Evolutionary conservation across 2,888 invertebrate species (phyloP).

Genomic region (Acrocyrtus sp.): DNA sequence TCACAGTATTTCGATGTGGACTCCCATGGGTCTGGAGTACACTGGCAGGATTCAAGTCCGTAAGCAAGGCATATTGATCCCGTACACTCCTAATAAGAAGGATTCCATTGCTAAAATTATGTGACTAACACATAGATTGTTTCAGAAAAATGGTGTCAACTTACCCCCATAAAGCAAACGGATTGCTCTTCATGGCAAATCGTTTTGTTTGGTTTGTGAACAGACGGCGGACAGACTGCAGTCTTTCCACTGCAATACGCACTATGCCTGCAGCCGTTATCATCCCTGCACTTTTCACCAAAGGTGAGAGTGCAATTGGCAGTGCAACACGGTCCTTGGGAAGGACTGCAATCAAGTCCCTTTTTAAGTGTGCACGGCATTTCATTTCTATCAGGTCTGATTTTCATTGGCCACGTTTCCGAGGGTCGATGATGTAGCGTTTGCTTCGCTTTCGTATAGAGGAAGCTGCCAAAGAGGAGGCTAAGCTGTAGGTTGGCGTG

Average conservation of each 20-base stretch:
- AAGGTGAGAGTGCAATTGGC: constrained; percentile 84
- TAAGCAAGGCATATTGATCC: constrained; percentile 98
- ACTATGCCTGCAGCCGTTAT: constrained; percentile 93
- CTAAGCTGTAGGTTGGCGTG: no score
- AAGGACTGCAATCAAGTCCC: constrained; percentile 79
- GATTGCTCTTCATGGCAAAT: constrained; percentile 95
- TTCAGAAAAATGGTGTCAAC: no score
- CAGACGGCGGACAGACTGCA: constrained; percentile 91
- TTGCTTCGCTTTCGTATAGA: constrained; percentile 39
- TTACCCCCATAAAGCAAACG: constrained; percentile 95
- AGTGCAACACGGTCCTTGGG: constrained; percentile 95
- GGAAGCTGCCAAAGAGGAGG: constrained; percentile 2
- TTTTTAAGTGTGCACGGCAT: constrained; percentile 76
- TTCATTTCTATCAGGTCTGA: constrained; percentile 74
- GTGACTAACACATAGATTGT: not conserved
- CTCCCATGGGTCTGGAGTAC: constrained; percentile 82
- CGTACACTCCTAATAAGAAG: constrained; percentile 82
- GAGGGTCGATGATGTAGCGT: constrained; percentile 76
- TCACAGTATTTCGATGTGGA: constrained; percentile 89
- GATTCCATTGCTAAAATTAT: not conserved
- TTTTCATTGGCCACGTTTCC: constrained; percentile 75
- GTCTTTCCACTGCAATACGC: constrained; percentile 91
- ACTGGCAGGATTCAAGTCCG: constrained; percentile 95
- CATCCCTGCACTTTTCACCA: constrained; percentile 89
- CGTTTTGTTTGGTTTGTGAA: constrained; percentile 92